phyloP scores from a whole-genome alignment of 2,888 invertebrate genomes.

The Holacanthella duospinosa region DNA sequence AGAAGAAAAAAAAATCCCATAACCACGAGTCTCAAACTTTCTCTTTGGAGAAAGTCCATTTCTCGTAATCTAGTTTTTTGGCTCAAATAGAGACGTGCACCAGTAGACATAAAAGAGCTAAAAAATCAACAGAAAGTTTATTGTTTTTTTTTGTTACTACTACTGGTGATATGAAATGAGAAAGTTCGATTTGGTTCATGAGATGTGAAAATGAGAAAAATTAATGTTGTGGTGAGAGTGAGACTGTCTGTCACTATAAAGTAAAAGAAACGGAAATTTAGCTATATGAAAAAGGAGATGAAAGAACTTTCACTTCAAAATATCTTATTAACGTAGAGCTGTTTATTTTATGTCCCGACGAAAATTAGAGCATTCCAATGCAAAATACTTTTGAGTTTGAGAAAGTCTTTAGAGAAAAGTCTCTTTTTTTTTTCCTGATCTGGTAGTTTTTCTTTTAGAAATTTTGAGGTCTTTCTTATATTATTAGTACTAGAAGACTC shows the following conservation, averaged over 20 bases:
- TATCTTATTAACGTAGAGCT: conserved; percentile 22
- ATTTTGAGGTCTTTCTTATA: conserved; percentile 6
- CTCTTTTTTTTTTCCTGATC: neutral
- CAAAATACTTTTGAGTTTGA: conserved; percentile 19
- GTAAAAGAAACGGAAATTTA: neutral
- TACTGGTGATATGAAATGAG: neutral
- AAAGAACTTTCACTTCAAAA: conserved; percentile 11
- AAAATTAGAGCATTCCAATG: conserved; percentile 29
- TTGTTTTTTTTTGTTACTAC: too few relatives aligned
- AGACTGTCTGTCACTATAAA: conserved; percentile 20
- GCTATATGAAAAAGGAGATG: conserved; percentile 9
- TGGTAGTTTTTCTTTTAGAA: neutral
- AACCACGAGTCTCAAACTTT: too few relatives aligned
- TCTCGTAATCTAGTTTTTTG: neutral
- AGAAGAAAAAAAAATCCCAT: too few relatives aligned
- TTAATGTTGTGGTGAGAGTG: conserved; percentile 20
- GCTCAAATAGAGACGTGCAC: neutral
- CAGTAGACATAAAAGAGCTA: too few relatives aligned
- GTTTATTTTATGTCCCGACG: conserved; percentile 20
- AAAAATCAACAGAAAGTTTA: too few relatives aligned
- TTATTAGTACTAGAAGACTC: conserved; percentile 1
- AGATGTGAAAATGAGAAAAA: conserved; percentile 22
- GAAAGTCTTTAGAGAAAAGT: too few relatives aligned
- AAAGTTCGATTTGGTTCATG: conserved; percentile 1
- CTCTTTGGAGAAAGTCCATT: conserved; percentile 6